phyloP scores from a whole-genome alignment of 1,140 invertebrate species.

The Homarus americanus region DNA sequence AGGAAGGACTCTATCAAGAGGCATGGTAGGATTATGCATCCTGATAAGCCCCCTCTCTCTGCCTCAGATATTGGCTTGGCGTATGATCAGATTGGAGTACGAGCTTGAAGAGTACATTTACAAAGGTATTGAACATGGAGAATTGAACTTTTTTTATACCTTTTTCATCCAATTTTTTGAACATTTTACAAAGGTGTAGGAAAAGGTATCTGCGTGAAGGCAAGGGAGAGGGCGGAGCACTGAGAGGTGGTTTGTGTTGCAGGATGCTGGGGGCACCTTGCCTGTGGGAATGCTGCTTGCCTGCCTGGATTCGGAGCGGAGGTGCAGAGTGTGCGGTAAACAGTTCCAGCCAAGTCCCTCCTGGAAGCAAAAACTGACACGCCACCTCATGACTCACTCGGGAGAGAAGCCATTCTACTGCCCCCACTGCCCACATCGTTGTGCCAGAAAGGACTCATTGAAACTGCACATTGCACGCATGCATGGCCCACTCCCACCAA shows the following conservation, averaged over 20 bases:
- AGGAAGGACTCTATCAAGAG: constrained; percentile 72
- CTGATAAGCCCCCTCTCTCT: constrained; percentile 60
- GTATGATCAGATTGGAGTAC: constrained; percentile 43
- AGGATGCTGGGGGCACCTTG: constrained; percentile 62
- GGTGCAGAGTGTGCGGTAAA: constrained; percentile 74
- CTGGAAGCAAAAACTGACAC: constrained; percentile 74
- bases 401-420: constrained; percentile 74
- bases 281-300: constrained; percentile 64
- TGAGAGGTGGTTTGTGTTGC: constrained; percentile 73
- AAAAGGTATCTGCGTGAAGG: constrained; percentile 19
- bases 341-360: constrained; percentile 74
- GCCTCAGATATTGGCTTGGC: constrained; percentile 58
- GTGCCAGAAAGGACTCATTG: constrained; percentile 74
- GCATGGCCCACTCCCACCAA: constrained; percentile 60
- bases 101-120: constrained; percentile 33
- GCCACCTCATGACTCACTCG: constrained; percentile 74
- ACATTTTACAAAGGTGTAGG: constrained; percentile 1
- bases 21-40: constrained; percentile 69
- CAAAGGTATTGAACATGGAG: constrained; percentile 10
- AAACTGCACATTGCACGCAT: constrained; percentile 71
- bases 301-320: constrained; percentile 70
- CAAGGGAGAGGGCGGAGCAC: constrained; percentile 56
- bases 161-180: constrained; percentile 18
- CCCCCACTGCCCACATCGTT: constrained; percentile 69
- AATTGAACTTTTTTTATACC: constrained; percentile 2